phyloP scores from a whole-genome alignment of 2,113 vertebrate genomes.

The Crotalus viridis region DNA sequence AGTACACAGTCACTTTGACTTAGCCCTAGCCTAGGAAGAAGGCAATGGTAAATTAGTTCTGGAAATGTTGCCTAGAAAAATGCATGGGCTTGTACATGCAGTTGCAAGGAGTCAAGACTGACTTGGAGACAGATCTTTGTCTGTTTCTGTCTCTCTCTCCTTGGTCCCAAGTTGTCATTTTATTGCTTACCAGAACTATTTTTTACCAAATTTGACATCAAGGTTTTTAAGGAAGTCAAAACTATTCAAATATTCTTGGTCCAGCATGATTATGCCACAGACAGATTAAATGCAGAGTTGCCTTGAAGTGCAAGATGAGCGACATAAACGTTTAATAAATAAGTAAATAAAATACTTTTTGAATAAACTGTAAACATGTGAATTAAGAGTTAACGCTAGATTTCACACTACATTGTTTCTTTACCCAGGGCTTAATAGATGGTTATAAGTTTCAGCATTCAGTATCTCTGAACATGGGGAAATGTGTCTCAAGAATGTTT shows the following conservation, averaged over 20 bases:
- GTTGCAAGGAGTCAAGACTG: neutral
- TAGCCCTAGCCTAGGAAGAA: neutral
- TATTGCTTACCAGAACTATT: too few species aligned
- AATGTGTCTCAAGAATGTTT: neutral
- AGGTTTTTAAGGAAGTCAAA: too few species aligned
- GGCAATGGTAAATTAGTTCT: neutral
- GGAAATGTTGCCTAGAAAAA: neutral
- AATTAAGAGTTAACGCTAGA: neutral
- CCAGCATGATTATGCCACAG: neutral
- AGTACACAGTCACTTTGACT: neutral
- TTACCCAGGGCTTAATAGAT: neutral
- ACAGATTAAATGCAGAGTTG: neutral
- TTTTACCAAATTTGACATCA: too few species aligned
- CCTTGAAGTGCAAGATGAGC: neutral
- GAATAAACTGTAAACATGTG: neutral
- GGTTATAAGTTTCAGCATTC: neutral
- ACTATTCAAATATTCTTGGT: neutral
- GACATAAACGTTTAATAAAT: neutral
- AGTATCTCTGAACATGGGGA: neutral
- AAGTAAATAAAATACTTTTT: neutral
- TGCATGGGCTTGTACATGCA: neutral
- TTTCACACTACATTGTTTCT: neutral
- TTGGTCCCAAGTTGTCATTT: too few species aligned
- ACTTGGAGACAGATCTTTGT: neutral
- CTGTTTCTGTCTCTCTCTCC: neutral